These are phyloP conservation scores for Megastigmus dorsalis DNA, from an alignment of 2,888 invertebrate genomes.

Conservation along the genomic window DNA sequence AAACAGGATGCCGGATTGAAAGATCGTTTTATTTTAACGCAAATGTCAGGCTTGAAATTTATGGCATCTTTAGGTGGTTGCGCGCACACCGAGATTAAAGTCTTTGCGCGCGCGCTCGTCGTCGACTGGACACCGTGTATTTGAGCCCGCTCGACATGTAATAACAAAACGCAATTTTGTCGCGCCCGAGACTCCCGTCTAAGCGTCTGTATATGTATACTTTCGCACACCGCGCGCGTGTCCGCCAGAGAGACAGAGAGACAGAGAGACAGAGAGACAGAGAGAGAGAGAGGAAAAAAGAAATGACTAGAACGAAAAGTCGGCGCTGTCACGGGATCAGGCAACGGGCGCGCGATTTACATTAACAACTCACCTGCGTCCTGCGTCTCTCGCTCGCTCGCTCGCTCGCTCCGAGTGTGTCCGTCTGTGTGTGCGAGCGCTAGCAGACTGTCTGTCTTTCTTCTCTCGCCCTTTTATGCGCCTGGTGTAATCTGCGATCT, in stretches of 20 bases:
- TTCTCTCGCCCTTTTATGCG: slow-evolving; percentile 43
- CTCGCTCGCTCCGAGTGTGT: slow-evolving; percentile 50
- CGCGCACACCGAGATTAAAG: background rate
- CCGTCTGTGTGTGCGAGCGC: too few species aligned
- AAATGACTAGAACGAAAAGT: background rate
- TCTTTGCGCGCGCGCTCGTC: too few species aligned
- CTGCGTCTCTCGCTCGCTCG: slow-evolving; percentile 44
- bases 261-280: background rate
- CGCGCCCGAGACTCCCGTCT: background rate
- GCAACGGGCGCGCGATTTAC: background rate
- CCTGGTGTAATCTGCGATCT: slow-evolving; percentile 66
- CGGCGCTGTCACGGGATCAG: background rate
- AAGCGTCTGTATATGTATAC: too few species aligned
- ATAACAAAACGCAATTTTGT: slow-evolving; percentile 29
- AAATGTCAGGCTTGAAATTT: slow-evolving; percentile 14
- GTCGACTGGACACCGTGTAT: too few species aligned
- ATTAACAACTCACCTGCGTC: slow-evolving; percentile 3
- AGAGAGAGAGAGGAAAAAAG: background rate
- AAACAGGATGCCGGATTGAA: slow-evolving; percentile 24
- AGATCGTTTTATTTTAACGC: slow-evolving; percentile 24
- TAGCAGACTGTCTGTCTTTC: too few species aligned
- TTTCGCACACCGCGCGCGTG: too few species aligned
- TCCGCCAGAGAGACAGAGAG: background rate
- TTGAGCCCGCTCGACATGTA: background rate
- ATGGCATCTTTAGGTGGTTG: slow-evolving; percentile 12